Evolutionary conservation across 2,797 vertebrate genomes (phyloP).

Genomic region (Sebastes taczanowskii): DNA sequence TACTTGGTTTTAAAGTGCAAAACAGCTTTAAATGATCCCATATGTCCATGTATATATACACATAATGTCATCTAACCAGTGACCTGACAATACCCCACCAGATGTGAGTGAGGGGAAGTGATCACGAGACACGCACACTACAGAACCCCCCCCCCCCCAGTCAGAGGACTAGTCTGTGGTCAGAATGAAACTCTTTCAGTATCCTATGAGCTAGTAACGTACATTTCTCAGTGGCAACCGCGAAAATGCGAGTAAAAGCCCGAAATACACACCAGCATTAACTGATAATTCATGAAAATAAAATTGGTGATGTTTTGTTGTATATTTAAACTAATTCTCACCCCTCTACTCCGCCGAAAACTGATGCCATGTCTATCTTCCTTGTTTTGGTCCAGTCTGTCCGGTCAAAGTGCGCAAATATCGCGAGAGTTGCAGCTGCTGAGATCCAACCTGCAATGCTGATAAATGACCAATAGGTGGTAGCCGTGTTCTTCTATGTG

Average conservation of each 20-base stretch:
- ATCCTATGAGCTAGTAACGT: rapidly evolving
- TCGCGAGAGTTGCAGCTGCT: conserved; percentile 49
- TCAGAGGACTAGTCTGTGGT: background rate
- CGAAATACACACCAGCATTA: rapidly evolving
- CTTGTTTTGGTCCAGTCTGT: conserved; percentile 51
- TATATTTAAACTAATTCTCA: conserved; percentile 57
- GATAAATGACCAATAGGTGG: conserved; percentile 9
- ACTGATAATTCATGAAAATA: background rate
- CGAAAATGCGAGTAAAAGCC: background rate
- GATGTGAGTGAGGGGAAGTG: background rate
- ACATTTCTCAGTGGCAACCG: background rate
- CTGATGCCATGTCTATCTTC: conserved; percentile 73
- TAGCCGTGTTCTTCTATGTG: background rate
- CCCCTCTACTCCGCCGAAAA: conserved; percentile 85
- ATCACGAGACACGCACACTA: conserved; percentile 28
- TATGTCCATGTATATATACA: background rate
- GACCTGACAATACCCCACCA: background rate
- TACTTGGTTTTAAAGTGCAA: background rate
- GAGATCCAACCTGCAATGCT: background rate
- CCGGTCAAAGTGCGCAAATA: background rate
- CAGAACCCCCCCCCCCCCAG: background rate
- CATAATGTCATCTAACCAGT: background rate
- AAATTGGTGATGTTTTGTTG: rapidly evolving
- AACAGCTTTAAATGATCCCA: background rate
- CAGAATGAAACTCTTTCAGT: background rate